Evolutionary conservation across 2,888 invertebrate species (phyloP).

Genomic region (Cantharis nigra): DNA sequence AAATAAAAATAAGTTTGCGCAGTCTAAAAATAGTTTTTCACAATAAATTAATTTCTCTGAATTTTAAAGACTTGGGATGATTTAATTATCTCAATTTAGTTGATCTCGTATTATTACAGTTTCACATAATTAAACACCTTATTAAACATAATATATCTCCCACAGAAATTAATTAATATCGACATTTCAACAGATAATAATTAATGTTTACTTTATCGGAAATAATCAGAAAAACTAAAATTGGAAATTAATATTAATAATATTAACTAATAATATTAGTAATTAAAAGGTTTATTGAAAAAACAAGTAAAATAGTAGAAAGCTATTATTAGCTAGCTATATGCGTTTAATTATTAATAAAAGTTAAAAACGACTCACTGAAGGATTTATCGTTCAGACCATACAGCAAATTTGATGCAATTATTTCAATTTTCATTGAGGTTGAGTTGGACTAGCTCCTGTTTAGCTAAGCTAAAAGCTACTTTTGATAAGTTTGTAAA

Average conservation of each 20-base stretch:
- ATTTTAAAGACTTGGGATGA: neutral
- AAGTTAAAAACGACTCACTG: too few relatives aligned
- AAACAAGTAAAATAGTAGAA: neutral
- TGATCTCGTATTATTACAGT: neutral
- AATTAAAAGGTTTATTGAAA: neutral
- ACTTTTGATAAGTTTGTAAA: too few relatives aligned
- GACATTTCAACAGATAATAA: neutral
- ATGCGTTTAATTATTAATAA: too few relatives aligned
- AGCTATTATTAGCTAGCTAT: too few relatives aligned
- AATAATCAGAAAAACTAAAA: neutral
- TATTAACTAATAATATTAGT: too few relatives aligned
- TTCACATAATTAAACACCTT: neutral
- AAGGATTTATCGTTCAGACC: too few relatives aligned
- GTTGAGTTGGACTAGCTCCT: too few relatives aligned
- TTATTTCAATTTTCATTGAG: too few relatives aligned
- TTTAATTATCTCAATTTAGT: neutral
- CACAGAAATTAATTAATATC: neutral
- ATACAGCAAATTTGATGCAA: too few relatives aligned
- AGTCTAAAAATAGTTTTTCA: too few relatives aligned
- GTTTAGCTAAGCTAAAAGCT: too few relatives aligned
- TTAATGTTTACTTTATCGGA: neutral
- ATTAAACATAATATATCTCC: neutral
- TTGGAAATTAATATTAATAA: too few relatives aligned
- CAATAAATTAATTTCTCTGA: neutral
- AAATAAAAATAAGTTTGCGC: neutral